Percentiles rank a stretch among this genome's conserved stretches.
Evolutionary conservation across 2,888 invertebrate genomes (phyloP).

Genomic region (Danaus chrysippus): DNA sequence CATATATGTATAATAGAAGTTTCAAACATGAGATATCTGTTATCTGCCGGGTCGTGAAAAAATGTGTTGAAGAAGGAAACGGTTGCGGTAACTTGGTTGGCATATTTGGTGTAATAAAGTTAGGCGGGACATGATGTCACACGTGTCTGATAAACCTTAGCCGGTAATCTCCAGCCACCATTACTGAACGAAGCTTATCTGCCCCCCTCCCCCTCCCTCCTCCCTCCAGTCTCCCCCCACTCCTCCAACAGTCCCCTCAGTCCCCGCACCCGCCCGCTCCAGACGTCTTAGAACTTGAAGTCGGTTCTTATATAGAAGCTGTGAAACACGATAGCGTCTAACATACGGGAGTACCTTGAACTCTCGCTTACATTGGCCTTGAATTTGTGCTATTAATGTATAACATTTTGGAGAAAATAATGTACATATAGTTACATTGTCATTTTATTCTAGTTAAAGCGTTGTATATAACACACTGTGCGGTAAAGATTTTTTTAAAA

Average conservation of each 20-base stretch:
- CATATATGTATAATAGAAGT: background rate
- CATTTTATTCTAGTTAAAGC: too few species aligned
- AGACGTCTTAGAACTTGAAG: conserved; percentile 2
- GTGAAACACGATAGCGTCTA: background rate
- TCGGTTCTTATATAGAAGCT: background rate
- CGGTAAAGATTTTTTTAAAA: too few species aligned
- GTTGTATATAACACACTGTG: too few species aligned
- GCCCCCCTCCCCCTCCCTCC: background rate
- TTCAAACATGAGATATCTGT: background rate
- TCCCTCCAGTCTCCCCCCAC: background rate
- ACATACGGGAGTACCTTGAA: background rate
- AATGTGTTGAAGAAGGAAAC: background rate
- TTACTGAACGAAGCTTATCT: conserved; percentile 7
- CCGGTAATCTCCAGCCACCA: background rate
- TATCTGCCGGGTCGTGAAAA: conserved; percentile 2
- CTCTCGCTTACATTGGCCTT: background rate
- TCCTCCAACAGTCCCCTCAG: background rate
- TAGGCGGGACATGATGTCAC: conserved; percentile 2
- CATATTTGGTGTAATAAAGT: conserved; percentile 2
- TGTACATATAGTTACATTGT: too few species aligned
- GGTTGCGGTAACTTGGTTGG: background rate
- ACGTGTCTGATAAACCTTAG: conserved; percentile 9
- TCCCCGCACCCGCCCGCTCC: background rate
- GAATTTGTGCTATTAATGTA: too few species aligned
- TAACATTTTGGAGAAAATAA: too few species aligned